Percentiles rank a stretch among this genome's conserved stretches.
Evolutionary conservation across 2,797 vertebrate species (phyloP).

Genomic region (Pampus argenteus): DNA sequence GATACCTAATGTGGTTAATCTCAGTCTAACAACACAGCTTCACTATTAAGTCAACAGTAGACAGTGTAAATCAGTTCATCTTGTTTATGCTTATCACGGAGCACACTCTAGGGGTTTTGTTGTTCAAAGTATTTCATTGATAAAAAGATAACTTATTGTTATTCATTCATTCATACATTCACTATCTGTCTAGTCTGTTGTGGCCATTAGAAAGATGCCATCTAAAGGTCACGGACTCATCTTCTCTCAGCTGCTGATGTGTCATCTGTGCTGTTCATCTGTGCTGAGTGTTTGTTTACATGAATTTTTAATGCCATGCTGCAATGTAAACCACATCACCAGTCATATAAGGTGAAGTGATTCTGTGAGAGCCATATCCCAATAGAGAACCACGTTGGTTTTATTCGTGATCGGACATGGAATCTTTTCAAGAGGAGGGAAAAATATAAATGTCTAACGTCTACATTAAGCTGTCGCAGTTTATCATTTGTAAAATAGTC

Average conservation of each 20-base stretch:
- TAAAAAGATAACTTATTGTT: conserved; percentile 9
- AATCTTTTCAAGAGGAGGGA: conserved; percentile 32
- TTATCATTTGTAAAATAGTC: conserved; percentile 41
- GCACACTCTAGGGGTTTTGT: neutral
- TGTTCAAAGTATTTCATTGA: conserved; percentile 25
- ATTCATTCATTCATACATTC: conserved; percentile 38
- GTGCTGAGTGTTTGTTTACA: conserved; percentile 29
- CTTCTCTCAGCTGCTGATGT: conserved; percentile 10
- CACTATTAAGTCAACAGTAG: conserved; percentile 43
- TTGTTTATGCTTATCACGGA: conserved; percentile 8
- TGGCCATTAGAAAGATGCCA: conserved; percentile 23
- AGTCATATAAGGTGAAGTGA: conserved; percentile 40
- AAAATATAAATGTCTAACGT: conserved; percentile 25
- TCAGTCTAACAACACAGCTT: conserved; percentile 28
- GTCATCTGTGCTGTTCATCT: conserved; percentile 8
- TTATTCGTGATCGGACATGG: conserved; percentile 24
- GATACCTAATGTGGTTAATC: neutral
- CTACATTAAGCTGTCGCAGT: conserved; percentile 36
- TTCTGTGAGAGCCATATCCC: conserved; percentile 29
- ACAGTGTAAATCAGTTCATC: conserved; percentile 38
- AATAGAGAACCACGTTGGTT: neutral
- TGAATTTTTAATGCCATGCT: conserved; percentile 48
- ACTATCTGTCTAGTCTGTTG: conserved; percentile 13
- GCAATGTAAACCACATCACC: conserved; percentile 16
- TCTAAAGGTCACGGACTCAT: conserved; percentile 47